Conservation (phyloP, 2,113 vertebrate species). For the Sigmodon hispidus region DNA sequence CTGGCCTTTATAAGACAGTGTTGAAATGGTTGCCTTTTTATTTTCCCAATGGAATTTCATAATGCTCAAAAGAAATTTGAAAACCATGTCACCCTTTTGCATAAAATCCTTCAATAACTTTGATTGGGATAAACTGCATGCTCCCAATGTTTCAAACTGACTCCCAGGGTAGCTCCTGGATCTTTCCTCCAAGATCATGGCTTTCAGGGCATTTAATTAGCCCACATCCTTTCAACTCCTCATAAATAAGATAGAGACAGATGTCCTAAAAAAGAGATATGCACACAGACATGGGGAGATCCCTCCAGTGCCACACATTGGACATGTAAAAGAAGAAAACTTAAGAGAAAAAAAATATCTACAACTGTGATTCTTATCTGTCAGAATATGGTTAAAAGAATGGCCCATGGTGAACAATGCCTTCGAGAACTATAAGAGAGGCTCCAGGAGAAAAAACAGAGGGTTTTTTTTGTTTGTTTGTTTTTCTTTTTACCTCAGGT, state of each 20-base stretch:
- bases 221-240: background rate
- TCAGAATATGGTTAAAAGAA: background rate
- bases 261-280: background rate
- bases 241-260: background rate
- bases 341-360: background rate
- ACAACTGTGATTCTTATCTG: background rate
- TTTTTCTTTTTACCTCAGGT: no score
- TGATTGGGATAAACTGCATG: constrained; percentile 38
- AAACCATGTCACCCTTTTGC: constrained; percentile 1
- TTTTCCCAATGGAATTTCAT: constrained; percentile 32
- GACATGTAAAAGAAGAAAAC: background rate
- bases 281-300: background rate
- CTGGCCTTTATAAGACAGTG: background rate
- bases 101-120: constrained; percentile 54
- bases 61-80: constrained; percentile 38
- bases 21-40: background rate
- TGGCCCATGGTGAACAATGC: background rate
- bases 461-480: no score
- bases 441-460: background rate
- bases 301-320: background rate
- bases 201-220: constrained; percentile 31
- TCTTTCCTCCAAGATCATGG: background rate
- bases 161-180: background rate
- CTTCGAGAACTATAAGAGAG: background rate
- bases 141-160: constrained; percentile 36